phyloP scores from a whole-genome alignment of 1,140 invertebrate species.

The Cherax destructor region DNA sequence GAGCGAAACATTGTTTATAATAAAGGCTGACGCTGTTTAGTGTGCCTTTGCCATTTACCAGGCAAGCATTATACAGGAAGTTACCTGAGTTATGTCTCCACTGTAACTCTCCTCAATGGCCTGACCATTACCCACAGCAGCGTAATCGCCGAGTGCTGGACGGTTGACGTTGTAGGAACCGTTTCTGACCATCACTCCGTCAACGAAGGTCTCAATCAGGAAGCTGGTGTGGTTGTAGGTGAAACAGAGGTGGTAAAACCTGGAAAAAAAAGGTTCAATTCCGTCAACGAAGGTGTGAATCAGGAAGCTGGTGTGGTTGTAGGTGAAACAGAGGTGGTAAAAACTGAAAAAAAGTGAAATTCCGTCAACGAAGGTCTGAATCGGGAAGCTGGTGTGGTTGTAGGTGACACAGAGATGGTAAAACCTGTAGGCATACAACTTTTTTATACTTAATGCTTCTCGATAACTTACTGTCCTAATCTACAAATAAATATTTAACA shows the following conservation, averaged over 20 bases:
- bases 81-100: slow-evolving; percentile 55
- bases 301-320: slow-evolving; percentile 23
- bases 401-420: slow-evolving; percentile 59
- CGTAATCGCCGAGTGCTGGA: slow-evolving; percentile 44
- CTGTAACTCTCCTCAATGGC: slow-evolving; percentile 41
- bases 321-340: slow-evolving; percentile 58
- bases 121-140: slow-evolving; percentile 38
- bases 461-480: too few relatives aligned
- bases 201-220: slow-evolving; percentile 53
- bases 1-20: too few relatives aligned
- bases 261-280: background rate
- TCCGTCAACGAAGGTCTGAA: slow-evolving; percentile 56
- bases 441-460: background rate
- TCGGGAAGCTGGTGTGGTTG: slow-evolving; percentile 17
- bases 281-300: slow-evolving; percentile 58
- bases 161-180: slow-evolving; percentile 19
- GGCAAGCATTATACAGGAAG: too few relatives aligned
- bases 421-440: slow-evolving; percentile 24
- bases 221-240: slow-evolving; percentile 33
- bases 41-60: background rate
- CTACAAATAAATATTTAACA: too few relatives aligned
- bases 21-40: too few relatives aligned
- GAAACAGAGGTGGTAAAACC: slow-evolving; percentile 62
- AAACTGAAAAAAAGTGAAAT: slow-evolving; percentile 17
- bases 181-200: slow-evolving; percentile 52